phyloP scores from a whole-genome alignment of 2,888 invertebrate genomes.

The Stomorhina lunata region DNA sequence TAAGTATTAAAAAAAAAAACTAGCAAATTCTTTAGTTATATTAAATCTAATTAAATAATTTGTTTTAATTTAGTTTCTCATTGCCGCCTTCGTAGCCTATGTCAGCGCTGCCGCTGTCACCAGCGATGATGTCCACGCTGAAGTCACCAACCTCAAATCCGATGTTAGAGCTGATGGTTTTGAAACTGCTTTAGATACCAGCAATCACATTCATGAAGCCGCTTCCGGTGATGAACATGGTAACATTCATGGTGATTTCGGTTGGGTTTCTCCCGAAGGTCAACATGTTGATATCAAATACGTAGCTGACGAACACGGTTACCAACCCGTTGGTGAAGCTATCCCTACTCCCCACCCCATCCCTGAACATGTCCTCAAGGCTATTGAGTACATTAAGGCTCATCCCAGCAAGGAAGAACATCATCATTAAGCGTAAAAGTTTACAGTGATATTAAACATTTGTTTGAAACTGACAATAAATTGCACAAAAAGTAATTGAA shows the following conservation, averaged over 20 bases:
- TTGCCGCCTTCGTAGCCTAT: slow-evolving; percentile 69
- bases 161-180: slow-evolving; percentile 74
- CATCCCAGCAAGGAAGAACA: slow-evolving; percentile 74
- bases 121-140: slow-evolving; percentile 63
- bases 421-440: background rate
- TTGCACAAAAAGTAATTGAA: background rate
- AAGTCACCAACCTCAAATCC: slow-evolving; percentile 30
- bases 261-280: slow-evolving; percentile 75
- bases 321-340: slow-evolving; percentile 68
- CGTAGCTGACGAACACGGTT: slow-evolving; percentile 75
- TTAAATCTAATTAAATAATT: background rate
- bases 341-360: slow-evolving; percentile 69
- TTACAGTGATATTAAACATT: background rate
- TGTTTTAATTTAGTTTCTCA: slow-evolving; percentile 49
- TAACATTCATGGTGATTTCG: slow-evolving; percentile 72
- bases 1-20: background rate
- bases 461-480: slow-evolving; percentile 29
- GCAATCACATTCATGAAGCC: slow-evolving; percentile 69
- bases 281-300: slow-evolving; percentile 71
- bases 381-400: slow-evolving; percentile 80
- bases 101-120: slow-evolving; percentile 43
- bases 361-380: slow-evolving; percentile 68
- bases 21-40: background rate
- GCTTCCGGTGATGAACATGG: slow-evolving; percentile 73
- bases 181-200: slow-evolving; percentile 68